Evolutionary conservation across 2,113 vertebrate species (phyloP), one percentile per base, ranked within the genome.

Genomic region (Bubalus kerabau): DNA sequence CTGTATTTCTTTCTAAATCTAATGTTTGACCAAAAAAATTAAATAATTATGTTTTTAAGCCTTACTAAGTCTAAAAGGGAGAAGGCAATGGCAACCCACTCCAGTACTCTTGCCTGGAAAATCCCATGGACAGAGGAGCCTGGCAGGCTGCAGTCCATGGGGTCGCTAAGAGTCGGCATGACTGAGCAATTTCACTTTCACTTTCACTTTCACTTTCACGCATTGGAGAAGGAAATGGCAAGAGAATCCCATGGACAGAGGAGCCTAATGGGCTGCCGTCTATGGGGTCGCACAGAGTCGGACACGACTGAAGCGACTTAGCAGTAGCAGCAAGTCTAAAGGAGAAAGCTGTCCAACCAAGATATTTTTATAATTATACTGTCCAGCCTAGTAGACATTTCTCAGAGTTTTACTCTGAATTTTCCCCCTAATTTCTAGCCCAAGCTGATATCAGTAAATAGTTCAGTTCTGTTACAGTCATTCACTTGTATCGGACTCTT

Each of bases 1-100:
- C 12, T 90, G 10, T 54, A 78, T 85, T 52, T n/a, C 30, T 83
- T 90, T 95, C 87, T 85, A 91, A 95, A 60, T 46, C 19, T 85
- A 54, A 56, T 50, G 3, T 74, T 50, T 59, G 60, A 74, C 54
- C 52, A 28, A 89, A 59, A 95, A 15, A 64, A 9, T 46, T 46
- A 86, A 48, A 40, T 46, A 87, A 85, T 52, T 52, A 84, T n/a
- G n/a, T 71, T 86, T 50, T 83, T 83, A 40, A 84, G 17, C 2
- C 59, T 4, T 40, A 59, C 16, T 67, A 59, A 71, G 7, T 50
- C 84, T 88, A 71, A 96, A 59, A 74, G 32, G 43, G 43, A 46
- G 43, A 46, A 46, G 43, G 43, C 43, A 46, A 46, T 46, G 43
- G 43, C 43, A 46, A 7, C 43, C 43, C 43, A 46, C 43, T 43